Percentiles rank a stretch among this genome's conserved stretches.
These are phyloP conservation scores for Panulirus ornatus DNA, from an alignment of 1,140 invertebrate species.

Conservation along the genomic window DNA sequence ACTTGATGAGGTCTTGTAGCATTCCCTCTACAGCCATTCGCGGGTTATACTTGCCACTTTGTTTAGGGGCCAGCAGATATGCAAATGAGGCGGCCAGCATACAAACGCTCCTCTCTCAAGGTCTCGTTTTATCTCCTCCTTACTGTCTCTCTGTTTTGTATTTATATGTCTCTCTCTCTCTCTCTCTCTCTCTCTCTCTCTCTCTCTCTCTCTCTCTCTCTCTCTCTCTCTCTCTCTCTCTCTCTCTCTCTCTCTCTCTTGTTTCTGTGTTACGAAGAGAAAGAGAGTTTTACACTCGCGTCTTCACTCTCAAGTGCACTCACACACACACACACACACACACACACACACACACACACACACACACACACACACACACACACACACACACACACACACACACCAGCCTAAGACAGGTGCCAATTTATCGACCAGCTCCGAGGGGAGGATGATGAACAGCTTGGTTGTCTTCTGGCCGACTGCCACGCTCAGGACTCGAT, in stretches of 20 bases:
- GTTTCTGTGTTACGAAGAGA: no score
- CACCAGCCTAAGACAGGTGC: neutral
- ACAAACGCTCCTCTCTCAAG: neutral
- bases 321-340: neutral
- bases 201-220: neutral
- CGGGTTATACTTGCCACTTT: neutral
- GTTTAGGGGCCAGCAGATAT: no score
- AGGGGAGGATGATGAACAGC: no score
- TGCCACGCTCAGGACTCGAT: no score
- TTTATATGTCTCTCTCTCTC: neutral
- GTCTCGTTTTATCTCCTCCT: neutral
- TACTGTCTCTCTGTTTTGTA: neutral
- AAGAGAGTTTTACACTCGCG: no score
- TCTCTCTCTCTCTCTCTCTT: neutral
- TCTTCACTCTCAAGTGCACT: neutral
- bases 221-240: neutral
- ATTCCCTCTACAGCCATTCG: no score
- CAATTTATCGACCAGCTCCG: no score
- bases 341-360: neutral
- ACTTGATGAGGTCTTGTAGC: no score
- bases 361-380: neutral
- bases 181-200: neutral
- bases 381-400: neutral
- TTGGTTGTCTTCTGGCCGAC: no score
- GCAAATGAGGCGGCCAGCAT: no score